Evolutionary conservation across 2,113 vertebrate species (phyloP), one percentile per base, ranked within the genome.

Genomic region (Neotoma lepida): DNA sequence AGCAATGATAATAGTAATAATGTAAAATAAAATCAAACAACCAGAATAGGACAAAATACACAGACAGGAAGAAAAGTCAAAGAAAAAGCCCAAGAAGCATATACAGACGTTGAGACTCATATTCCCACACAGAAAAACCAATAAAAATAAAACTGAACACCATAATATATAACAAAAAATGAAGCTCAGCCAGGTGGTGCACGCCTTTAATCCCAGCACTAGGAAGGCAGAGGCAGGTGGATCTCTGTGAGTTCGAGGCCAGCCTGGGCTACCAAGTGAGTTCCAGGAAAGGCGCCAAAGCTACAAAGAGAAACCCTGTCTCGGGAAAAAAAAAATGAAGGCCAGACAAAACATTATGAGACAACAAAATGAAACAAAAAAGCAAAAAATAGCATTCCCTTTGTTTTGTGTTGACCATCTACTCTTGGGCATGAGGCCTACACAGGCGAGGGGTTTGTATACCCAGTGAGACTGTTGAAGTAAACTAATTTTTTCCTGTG

Each of bases 371-470:
- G 14, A 30, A 76, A 7, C 12, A 28, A 46, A 76, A 5, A 22
- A 41, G 3, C 70, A 71, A 71, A 71, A 71, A 71, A 9, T 41
- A 41, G 20, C 18, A 39, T 41, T 39, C n/a, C 39, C 17, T 71
- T 71, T 41, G 24, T 9, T 71, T 71, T 39, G 70, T 71, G n/a
- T 41, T 39, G 70, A 39, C 2, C 9, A 39, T 71, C 18, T 4
- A 9, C 20, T 22, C n/a, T 20, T 71, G 18, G 68, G 8, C 68
- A 71, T 2, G 68, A 39, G 2, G 18, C 35, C 68, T 39, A 22
- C 0, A 1, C 6, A 7, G 20, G 18, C 1, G 70, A 41, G n/a
- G 9, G 1, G 7, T 44, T 76, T 28, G 0, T 30, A 6, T 39
- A 28, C 9, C 13, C 74, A 33, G 0, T 39, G 28, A 33, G 14